These are phyloP conservation scores for Columba janthina DNA, from an alignment of 2,113 vertebrate species.

Conservation along the genomic window DNA sequence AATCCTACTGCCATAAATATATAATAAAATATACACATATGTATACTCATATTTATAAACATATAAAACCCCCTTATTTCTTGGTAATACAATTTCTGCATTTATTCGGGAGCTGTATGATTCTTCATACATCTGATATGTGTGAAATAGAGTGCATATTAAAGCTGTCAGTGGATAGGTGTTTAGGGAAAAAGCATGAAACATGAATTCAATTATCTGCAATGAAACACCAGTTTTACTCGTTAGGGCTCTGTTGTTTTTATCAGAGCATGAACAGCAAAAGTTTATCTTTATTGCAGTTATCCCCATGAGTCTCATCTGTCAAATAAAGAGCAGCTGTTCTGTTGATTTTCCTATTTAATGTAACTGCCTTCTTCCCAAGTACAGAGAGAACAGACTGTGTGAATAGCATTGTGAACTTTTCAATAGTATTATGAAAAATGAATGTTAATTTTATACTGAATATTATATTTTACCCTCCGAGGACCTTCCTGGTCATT, in stretches of 20 bases:
- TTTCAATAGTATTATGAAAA: slow-evolving; percentile 56
- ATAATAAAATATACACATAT: background rate
- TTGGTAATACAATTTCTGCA: background rate
- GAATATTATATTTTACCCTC: slow-evolving; percentile 27
- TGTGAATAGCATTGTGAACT: slow-evolving; percentile 55
- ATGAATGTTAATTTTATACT: slow-evolving; percentile 58
- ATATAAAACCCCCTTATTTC: background rate
- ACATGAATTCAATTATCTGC: slow-evolving; percentile 55
- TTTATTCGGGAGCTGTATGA: background rate
- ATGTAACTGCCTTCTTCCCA: slow-evolving; percentile 32
- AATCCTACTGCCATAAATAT: background rate
- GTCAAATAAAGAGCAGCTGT: slow-evolving; percentile 58
- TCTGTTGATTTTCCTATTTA: slow-evolving; percentile 44
- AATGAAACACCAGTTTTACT: slow-evolving; percentile 58
- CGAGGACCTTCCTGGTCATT: background rate
- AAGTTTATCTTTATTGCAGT: slow-evolving; percentile 69
- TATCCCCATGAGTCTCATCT: slow-evolving; percentile 51
- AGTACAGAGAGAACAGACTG: slow-evolving; percentile 28
- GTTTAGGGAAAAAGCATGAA: slow-evolving; percentile 48
- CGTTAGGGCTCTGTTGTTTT: slow-evolving; percentile 55
- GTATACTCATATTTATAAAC: background rate
- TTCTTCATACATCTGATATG: background rate
- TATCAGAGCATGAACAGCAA: slow-evolving; percentile 68
- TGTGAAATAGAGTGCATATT: background rate
- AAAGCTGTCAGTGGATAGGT: slow-evolving; percentile 6